A percentile compares a stretch with the other conserved stretches of the same genome.
Conservation (phyloP, 2,797 vertebrate species). For the Leptodactylus fallax region DNA sequence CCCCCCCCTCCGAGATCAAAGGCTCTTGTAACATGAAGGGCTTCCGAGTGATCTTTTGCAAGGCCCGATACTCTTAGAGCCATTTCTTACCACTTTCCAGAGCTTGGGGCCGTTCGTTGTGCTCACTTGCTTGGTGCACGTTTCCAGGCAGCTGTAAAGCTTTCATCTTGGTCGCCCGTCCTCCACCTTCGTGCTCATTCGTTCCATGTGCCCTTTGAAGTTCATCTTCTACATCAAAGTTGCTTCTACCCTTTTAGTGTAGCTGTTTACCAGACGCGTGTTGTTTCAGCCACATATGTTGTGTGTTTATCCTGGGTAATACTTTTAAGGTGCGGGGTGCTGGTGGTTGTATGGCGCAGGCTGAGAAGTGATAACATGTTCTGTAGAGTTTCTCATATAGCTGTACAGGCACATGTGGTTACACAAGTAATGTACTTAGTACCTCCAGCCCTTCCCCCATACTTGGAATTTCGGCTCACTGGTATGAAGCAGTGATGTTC, state of each 20-base stretch:
- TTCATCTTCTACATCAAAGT: conserved; percentile 16
- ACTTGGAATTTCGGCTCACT: not conserved
- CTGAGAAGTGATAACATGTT: conserved; percentile 8
- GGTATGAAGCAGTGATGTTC: not conserved
- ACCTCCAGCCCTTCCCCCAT: not conserved
- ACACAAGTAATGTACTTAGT: not conserved
- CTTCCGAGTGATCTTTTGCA: not conserved
- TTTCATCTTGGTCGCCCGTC: not conserved
- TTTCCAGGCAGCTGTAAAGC: not conserved
- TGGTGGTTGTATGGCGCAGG: not conserved
- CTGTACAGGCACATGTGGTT: not conserved
- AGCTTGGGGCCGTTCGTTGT: not conserved
- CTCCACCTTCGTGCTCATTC: not conserved
- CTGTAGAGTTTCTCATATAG: not conserved
- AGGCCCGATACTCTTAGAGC: not conserved
- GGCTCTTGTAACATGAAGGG: too few relatives aligned
- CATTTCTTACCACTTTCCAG: not conserved
- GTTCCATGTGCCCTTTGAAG: conserved; percentile 21
- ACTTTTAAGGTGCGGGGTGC: not conserved
- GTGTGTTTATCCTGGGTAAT: conserved; percentile 13
- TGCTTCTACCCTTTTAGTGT: not conserved
- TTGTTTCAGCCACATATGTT: conserved; percentile 22
- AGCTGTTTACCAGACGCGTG: not conserved
- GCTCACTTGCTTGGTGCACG: not conserved
- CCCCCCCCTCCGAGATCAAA: too few relatives aligned